These are phyloP conservation scores for Harpalus rufipes DNA, from an alignment of 2,888 invertebrate species.

Conservation along the genomic window DNA sequence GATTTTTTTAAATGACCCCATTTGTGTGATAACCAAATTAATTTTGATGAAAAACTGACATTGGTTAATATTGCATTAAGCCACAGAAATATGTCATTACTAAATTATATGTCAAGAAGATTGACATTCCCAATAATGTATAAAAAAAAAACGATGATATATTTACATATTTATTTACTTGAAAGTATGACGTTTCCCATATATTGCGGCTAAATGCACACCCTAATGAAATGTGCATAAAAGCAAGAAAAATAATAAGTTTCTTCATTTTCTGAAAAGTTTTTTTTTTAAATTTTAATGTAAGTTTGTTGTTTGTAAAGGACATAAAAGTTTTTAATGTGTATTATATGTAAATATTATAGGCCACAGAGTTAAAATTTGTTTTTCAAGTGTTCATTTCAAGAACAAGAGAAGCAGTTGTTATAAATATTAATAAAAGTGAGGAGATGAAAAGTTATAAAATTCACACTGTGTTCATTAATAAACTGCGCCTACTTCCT, in stretches of 20 bases:
- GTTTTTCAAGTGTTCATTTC: conserved; percentile 2
- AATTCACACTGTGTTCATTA: conserved; percentile 9
- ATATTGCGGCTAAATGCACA: no score
- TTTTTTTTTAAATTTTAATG: not conserved
- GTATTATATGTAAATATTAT: conserved; percentile 29
- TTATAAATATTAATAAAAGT: conserved; percentile 46
- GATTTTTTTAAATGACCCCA: no score
- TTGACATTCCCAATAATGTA: no score
- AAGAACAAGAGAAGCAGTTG: conserved; percentile 6
- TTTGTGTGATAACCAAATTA: no score
- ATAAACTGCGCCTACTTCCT: not conserved
- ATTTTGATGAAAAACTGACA: no score
- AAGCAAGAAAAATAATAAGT: not conserved
- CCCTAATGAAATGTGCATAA: no score
- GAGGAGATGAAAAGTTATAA: conserved; percentile 25
- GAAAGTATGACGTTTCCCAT: no score
- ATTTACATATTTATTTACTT: no score
- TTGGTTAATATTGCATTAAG: no score
- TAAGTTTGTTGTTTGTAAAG: conserved; percentile 7
- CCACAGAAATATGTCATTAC: no score
- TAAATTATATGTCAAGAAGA: no score
- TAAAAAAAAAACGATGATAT: no score
- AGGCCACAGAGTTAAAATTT: conserved; percentile 12
- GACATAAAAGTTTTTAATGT: conserved; percentile 28
- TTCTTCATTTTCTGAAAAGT: not conserved